Percentiles rank a stretch among this genome's conserved stretches.
These are phyloP conservation scores for Macaca nemestrina DNA, from an alignment of 2,113 vertebrate genomes.

Conservation along the genomic window DNA sequence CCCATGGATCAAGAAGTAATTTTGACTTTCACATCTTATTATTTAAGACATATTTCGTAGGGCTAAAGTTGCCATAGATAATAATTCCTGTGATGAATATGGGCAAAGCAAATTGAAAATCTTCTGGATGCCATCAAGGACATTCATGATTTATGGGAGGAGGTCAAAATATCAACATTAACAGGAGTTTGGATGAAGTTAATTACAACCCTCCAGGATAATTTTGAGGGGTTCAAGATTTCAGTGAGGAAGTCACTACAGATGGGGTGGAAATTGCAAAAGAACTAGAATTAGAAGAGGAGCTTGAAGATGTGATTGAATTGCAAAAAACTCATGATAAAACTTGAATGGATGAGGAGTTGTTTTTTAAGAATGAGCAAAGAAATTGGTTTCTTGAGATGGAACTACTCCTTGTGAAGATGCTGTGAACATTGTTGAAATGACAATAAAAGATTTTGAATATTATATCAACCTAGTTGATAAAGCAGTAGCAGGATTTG, in stretches of 20 bases:
- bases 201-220: not conserved
- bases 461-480: not conserved
- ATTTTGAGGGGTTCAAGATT: not conserved
- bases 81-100: not conserved
- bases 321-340: not conserved
- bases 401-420: not conserved
- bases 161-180: not conserved
- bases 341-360: not conserved
- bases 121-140: not conserved
- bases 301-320: not conserved
- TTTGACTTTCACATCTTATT: not conserved
- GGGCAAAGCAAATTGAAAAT: not conserved
- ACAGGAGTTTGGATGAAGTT: not conserved
- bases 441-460: not conserved
- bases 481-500: not conserved
- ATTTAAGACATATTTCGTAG: not conserved
- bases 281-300: not conserved
- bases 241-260: not conserved
- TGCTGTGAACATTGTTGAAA: not conserved
- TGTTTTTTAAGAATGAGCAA: not conserved
- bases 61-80: not conserved
- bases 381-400: not conserved
- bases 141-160: not conserved
- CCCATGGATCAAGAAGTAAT: not conserved
- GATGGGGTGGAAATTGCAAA: not conserved